These are phyloP conservation scores for Orthosia incerta DNA, from an alignment of 2,888 invertebrate species.

Conservation along the genomic window DNA sequence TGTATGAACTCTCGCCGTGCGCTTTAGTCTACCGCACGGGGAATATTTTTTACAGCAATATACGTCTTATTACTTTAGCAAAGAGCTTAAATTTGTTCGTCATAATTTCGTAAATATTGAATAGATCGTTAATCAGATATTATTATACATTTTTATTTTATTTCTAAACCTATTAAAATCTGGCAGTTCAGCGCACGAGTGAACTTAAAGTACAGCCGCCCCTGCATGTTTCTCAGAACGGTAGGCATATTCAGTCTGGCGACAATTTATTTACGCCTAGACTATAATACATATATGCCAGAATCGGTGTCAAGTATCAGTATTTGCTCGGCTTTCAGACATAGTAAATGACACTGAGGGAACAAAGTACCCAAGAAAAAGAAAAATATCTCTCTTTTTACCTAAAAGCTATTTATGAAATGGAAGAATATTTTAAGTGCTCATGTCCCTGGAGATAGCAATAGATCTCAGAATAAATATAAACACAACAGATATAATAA, in stretches of 20 bases:
- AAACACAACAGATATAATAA: slow-evolving; percentile 10
- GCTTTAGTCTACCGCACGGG: no score
- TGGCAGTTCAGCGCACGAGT: no score
- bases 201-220: no score
- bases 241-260: slow-evolving; percentile 18
- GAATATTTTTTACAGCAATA: no score
- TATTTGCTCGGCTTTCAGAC: slow-evolving; percentile 49
- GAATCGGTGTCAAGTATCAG: slow-evolving; percentile 39
- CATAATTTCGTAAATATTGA: no score
- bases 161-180: no score
- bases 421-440: slow-evolving; percentile 11
- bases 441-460: not conserved
- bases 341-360: slow-evolving; percentile 1
- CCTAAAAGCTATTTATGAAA: slow-evolving; percentile 4
- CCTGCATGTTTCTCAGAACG: not conserved
- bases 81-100: no score
- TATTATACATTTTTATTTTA: no score
- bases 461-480: not conserved
- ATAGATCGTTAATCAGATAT: no score
- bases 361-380: slow-evolving; percentile 5
- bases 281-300: slow-evolving; percentile 26
- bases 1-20: no score
- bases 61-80: no score
- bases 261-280: slow-evolving; percentile 43
- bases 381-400: slow-evolving; percentile 20